These are phyloP conservation scores for Cariama cristata DNA, from an alignment of 2,113 vertebrate genomes.

Conservation along the genomic window DNA sequence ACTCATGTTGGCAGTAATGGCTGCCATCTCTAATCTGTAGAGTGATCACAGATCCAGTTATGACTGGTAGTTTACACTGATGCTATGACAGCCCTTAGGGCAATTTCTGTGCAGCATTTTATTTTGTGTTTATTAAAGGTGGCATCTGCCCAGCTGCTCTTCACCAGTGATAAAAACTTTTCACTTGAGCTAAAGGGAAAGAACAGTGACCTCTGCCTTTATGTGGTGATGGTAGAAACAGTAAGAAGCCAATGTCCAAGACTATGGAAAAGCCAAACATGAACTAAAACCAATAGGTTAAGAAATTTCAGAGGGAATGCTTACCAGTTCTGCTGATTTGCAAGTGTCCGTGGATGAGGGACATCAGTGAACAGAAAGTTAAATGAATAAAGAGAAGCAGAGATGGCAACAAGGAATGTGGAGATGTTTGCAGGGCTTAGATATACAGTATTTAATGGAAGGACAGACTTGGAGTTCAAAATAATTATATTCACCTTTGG, in stretches of 20 bases:
- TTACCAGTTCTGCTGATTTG: neutral
- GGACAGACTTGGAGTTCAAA: neutral
- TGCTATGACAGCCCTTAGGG: slow-evolving; percentile 26
- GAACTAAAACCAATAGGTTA: neutral
- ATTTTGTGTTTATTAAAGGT: slow-evolving; percentile 21
- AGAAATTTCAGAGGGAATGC: neutral
- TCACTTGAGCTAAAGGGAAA: neutral
- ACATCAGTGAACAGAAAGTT: neutral
- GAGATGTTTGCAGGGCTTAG: neutral
- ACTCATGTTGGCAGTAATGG: neutral
- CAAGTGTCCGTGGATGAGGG: neutral
- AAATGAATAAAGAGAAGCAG: neutral
- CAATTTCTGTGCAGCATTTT: slow-evolving; percentile 10
- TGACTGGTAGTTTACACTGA: neutral
- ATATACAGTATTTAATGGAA: neutral
- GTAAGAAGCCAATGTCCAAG: neutral
- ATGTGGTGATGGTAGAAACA: neutral
- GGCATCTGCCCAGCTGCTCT: slow-evolving; percentile 21
- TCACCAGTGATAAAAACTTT: neutral
- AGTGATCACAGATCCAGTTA: neutral
- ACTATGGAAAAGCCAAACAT: neutral
- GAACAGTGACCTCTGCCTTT: neutral
- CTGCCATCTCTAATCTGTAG: neutral
- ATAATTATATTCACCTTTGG: neutral
- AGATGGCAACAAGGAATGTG: neutral